Evolutionary conservation across 64 coral and sea anemone species (phyloP).

Genomic region (Cladopsammia gracilis): DNA sequence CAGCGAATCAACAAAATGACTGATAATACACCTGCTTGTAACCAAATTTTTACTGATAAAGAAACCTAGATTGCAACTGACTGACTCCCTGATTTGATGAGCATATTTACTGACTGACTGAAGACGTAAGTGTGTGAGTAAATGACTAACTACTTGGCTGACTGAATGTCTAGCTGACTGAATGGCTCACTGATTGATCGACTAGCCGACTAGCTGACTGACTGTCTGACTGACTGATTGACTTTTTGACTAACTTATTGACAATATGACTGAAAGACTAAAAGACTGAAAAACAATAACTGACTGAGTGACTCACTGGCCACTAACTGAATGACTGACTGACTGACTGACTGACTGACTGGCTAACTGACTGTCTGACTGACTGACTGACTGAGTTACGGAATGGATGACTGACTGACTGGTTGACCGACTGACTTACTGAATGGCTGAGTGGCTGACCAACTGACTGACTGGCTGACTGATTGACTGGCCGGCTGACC

Average conservation of each 20-base stretch:
- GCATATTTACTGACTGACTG: too few relatives aligned
- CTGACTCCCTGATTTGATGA: too few relatives aligned
- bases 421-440: too few relatives aligned
- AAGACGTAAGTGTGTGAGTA: too few relatives aligned
- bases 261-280: not conserved
- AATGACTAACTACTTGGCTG: not conserved
- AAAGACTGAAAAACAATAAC: not conserved
- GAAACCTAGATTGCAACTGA: too few relatives aligned
- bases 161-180: not conserved
- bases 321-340: not conserved
- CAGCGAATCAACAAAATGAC: too few relatives aligned
- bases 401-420: not conserved
- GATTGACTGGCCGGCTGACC: not conserved
- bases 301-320: not conserved
- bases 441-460: too few relatives aligned
- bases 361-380: not conserved
- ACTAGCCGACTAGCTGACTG: too few relatives aligned
- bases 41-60: too few relatives aligned
- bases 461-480: not conserved
- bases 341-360: slow-evolving; percentile 4
- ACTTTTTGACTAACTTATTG: not conserved
- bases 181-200: not conserved
- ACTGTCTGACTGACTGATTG: too few relatives aligned
- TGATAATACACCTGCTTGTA: too few relatives aligned
- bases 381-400: not conserved